Percentiles rank a stretch among this genome's conserved stretches.
These are phyloP conservation scores for Orchesella cincta DNA, from an alignment of 1,140 invertebrate species.

Conservation along the genomic window DNA sequence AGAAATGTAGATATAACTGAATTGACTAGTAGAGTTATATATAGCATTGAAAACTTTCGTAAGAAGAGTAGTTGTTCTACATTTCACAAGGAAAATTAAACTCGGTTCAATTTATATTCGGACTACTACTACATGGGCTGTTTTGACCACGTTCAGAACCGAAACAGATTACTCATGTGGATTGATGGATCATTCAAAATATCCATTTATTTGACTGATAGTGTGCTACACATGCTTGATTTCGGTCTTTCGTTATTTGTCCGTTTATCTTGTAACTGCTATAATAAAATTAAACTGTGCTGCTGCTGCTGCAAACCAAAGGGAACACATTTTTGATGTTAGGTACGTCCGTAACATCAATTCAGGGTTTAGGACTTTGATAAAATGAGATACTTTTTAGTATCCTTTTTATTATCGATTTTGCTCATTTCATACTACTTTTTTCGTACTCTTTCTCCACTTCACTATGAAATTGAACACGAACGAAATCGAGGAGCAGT, in stretches of 20 bases:
- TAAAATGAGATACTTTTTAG: conserved; percentile 20
- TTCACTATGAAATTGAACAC: not conserved
- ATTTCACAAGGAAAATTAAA: too few relatives aligned
- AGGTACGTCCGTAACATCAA: not conserved
- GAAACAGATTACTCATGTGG: too few relatives aligned
- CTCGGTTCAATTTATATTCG: too few relatives aligned
- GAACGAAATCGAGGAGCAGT: not conserved
- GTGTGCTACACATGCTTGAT: not conserved
- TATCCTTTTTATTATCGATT: conserved; percentile 17
- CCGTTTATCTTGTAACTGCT: not conserved
- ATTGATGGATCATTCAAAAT: not conserved
- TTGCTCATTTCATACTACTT: conserved; percentile 19
- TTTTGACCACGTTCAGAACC: too few relatives aligned
- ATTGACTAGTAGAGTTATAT: too few relatives aligned
- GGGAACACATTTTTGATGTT: not conserved
- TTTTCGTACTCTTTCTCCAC: not conserved
- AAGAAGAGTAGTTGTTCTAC: too few relatives aligned
- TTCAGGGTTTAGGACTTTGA: too few relatives aligned
- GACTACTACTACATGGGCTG: too few relatives aligned
- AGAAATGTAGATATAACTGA: too few relatives aligned
- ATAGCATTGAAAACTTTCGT: too few relatives aligned
- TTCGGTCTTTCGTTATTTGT: not conserved
- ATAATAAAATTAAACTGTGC: not conserved
- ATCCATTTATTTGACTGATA: not conserved
- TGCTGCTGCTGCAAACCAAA: not conserved